These are phyloP conservation scores for Molossus molossus DNA, from an alignment of 2,797 vertebrate genomes.

Conservation along the genomic window DNA sequence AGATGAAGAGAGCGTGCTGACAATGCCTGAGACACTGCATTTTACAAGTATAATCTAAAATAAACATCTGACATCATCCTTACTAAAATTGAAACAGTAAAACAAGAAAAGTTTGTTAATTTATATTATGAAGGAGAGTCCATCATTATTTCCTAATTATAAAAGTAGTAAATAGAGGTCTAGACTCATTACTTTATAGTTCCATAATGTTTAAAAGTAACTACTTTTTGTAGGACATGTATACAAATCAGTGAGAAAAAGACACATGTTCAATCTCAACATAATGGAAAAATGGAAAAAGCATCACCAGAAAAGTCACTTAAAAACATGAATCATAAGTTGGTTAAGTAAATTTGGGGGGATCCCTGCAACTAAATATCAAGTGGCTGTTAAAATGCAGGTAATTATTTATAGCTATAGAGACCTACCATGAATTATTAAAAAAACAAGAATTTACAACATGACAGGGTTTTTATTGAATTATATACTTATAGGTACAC, in stretches of 20 bases:
- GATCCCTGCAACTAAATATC: neutral
- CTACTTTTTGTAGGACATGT: neutral
- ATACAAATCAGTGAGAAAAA: neutral
- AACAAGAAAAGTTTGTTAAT: neutral
- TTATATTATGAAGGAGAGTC: neutral
- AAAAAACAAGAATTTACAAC: constrained; percentile 40
- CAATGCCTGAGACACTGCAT: neutral
- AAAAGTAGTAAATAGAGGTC: neutral
- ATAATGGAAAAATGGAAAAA: constrained; percentile 7
- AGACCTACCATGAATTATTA: neutral
- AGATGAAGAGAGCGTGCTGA: neutral
- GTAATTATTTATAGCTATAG: neutral
- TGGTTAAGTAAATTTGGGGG: constrained; percentile 62
- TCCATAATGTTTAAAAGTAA: constrained; percentile 24
- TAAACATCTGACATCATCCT: neutral
- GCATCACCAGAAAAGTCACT: neutral
- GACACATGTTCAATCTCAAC: neutral
- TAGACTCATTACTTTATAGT: constrained; percentile 30
- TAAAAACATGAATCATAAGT: neutral
- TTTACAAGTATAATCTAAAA: neutral
- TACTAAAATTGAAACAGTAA: neutral
- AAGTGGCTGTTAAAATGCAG: constrained; percentile 5
- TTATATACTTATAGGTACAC: neutral
- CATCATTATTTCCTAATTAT: neutral
- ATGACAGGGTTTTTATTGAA: neutral